Percentiles rank a stretch among this genome's conserved stretches.
These are phyloP conservation scores for Eupeodes latifasciatus DNA, from an alignment of 2,888 invertebrate genomes.

Conservation along the genomic window DNA sequence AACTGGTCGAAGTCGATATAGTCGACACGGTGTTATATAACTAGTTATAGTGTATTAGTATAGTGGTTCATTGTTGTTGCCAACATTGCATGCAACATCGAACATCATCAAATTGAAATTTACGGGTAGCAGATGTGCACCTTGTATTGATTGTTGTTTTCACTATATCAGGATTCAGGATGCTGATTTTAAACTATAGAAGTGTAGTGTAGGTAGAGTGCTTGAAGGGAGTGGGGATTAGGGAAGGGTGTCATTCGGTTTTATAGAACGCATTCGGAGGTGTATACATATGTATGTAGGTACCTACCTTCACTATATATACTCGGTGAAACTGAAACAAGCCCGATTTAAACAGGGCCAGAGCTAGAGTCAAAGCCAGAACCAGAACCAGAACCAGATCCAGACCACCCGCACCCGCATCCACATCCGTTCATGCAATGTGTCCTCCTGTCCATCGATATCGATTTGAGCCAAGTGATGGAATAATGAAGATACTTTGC, in stretches of 20 bases:
- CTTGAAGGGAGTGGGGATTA: background rate
- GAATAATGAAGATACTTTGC: slow-evolving; percentile 74
- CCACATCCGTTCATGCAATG: slow-evolving; percentile 58
- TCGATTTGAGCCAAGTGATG: slow-evolving; percentile 73
- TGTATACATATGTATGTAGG: too few relatives aligned
- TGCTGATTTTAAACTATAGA: slow-evolving; percentile 14
- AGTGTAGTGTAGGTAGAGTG: background rate
- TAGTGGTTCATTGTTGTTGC: slow-evolving; percentile 62
- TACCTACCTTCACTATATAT: slow-evolving; percentile 25
- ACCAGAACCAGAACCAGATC: background rate
- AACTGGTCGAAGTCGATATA: background rate
- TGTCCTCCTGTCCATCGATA: slow-evolving; percentile 67
- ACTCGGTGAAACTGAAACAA: background rate
- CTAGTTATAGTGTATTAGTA: background rate
- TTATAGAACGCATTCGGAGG: slow-evolving; percentile 33
- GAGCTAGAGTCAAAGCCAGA: background rate
- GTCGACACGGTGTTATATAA: slow-evolving; percentile 13
- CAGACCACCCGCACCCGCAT: slow-evolving; percentile 47
- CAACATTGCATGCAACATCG: slow-evolving; percentile 71
- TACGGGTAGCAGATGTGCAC: slow-evolving; percentile 68
- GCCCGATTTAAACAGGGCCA: background rate
- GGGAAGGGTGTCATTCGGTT: slow-evolving; percentile 32
- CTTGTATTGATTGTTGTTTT: slow-evolving; percentile 69
- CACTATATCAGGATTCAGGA: slow-evolving; percentile 15
- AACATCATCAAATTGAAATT: slow-evolving; percentile 76